phyloP scores from a whole-genome alignment of 2,888 invertebrate genomes.

The Brenthis hecate region DNA sequence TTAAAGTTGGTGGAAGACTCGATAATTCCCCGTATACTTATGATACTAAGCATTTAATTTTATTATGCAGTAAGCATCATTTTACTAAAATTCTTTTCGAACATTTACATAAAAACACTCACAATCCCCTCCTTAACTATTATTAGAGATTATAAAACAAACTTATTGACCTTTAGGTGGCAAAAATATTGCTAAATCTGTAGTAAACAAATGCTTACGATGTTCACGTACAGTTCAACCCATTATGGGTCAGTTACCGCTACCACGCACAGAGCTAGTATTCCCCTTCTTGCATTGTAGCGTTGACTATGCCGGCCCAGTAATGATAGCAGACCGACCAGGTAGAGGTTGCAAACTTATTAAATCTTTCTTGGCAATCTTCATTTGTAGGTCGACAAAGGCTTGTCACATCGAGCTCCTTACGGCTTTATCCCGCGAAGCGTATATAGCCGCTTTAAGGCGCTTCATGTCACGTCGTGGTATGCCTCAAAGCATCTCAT shows the following conservation, averaged over 20 bases:
- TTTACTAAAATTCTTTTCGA: constrained; percentile 15
- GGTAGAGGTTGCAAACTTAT: no score
- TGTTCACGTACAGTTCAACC: no score
- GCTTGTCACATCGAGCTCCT: constrained; percentile 32
- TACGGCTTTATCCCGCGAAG: constrained; percentile 22
- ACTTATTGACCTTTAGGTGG: no score
- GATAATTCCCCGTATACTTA: constrained; percentile 14
- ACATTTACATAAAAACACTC: background rate
- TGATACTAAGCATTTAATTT: constrained; percentile 14
- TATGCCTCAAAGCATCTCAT: constrained; percentile 23
- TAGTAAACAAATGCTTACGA: no score
- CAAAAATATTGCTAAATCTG: no score
- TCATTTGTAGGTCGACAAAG: constrained; percentile 1
- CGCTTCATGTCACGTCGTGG: constrained; percentile 22
- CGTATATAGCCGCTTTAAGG: constrained; percentile 31
- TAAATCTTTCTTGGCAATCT: background rate
- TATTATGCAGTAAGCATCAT: constrained; percentile 16
- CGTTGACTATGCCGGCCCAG: no score
- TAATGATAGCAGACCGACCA: no score
- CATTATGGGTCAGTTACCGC: no score
- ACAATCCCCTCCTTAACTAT: background rate
- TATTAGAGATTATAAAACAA: no score
- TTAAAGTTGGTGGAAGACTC: constrained; percentile 17
- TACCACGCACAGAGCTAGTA: no score
- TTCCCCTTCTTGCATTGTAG: no score